A percentile compares a stretch with the other conserved stretches of the same genome.
phyloP scores from a whole-genome alignment of 2,888 invertebrate species.

The Acanthacorydalis orientalis region DNA sequence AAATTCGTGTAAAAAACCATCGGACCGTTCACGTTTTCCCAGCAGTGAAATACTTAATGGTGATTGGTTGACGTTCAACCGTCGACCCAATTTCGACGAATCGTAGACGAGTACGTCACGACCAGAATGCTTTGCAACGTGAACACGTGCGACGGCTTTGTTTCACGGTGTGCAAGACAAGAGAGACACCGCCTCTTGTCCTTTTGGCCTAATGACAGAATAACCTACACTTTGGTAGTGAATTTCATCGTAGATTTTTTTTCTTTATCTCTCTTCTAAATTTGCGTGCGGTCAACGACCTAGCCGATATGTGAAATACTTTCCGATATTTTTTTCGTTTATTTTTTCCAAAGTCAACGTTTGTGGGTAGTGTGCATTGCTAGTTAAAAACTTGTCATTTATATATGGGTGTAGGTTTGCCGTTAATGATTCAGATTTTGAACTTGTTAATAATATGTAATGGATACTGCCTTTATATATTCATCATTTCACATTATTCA shows the following conservation, averaged over 20 bases:
- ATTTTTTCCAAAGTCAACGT: too few species aligned
- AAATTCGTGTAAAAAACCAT: too few species aligned
- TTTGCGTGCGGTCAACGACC: not conserved
- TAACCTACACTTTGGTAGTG: conserved; percentile 5
- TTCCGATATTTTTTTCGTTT: not conserved
- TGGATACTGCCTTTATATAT: too few species aligned
- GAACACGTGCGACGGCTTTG: conserved; percentile 3
- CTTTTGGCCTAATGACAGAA: conserved; percentile 8
- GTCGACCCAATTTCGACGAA: not conserved
- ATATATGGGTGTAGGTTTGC: too few species aligned
- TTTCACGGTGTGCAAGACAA: not conserved
- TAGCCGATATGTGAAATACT: not conserved
- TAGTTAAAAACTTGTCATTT: too few species aligned
- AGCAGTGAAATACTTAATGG: conserved; percentile 2
- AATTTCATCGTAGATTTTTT: not conserved
- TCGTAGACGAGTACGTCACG: not conserved
- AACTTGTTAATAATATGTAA: too few species aligned
- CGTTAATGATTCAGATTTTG: too few species aligned
- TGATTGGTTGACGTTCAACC: not conserved
- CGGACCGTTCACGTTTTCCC: too few species aligned
- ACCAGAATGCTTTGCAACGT: not conserved
- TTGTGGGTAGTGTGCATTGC: too few species aligned
- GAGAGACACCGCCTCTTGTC: conserved; percentile 4
- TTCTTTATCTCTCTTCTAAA: not conserved
- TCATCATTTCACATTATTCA: too few species aligned